Evolutionary conservation across 2,797 vertebrate species (phyloP), one percentile per base, ranked within the genome.

Genomic region (Malurus leucopterus): DNA sequence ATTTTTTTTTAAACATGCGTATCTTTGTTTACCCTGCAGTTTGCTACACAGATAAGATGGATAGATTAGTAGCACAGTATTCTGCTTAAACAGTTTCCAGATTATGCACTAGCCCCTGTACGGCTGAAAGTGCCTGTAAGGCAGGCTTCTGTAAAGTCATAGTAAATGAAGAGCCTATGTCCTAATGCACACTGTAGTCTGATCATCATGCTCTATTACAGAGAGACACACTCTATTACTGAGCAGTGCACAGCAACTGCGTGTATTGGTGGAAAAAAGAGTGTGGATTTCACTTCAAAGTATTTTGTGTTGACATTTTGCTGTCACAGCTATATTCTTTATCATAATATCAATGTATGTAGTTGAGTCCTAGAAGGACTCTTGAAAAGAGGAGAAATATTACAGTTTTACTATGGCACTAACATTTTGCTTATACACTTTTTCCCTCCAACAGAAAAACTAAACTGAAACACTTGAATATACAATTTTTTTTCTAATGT

Each of bases 11-110:
- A 18, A 89, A 93, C 84, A 83, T 87, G 95, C 94, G 86, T 96
- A 95, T 95, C 93, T 95, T 87, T 94, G 84, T 93, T 95, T 95
- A 95, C 95, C 94, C 85, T 94, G 94, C 91, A 90, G 90, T 92
- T 93, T 72, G 93, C 92, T 88, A 93, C 90, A 67, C 36, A 95
- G 72, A 84, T 88, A 86, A 90, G 93, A 93, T 95, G 91, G 74
- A 94, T 27, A 92, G 91, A 95, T 91, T 69, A 96, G 90, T 71
- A 94, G 90, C 94, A 89, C 84, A 86, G 84, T 91, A 92, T 94
- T 95, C 95, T 93, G 73, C 91, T 90, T 92, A 61, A 63, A 82
- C 67, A 91, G 81, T 92, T 94, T 94, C 89, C 90, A 95, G 94
- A 95, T 95, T 27, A 57, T 91, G 78, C 78, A 79, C 78, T 92